Conservation (phyloP, 2,888 invertebrate species). For the Halocaridina rubra region DNA sequence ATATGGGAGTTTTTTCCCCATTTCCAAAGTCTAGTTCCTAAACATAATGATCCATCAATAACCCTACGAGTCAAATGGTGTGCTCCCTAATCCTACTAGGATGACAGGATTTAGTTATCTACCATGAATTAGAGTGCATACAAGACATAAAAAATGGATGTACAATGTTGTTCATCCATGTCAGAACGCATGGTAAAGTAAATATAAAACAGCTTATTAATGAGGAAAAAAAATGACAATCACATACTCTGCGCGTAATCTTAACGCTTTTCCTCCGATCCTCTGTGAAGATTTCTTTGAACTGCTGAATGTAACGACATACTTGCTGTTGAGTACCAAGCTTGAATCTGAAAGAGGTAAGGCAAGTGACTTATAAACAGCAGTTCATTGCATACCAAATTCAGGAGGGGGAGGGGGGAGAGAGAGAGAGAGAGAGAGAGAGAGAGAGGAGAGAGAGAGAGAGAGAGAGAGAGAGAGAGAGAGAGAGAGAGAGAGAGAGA, state of each 20-base stretch:
- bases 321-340: slow-evolving; percentile 66
- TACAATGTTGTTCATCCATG: too few relatives aligned
- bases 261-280: slow-evolving; percentile 70
- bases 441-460: not conserved
- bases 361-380: not conserved
- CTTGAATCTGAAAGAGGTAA: slow-evolving; percentile 66
- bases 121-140: too few relatives aligned
- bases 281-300: slow-evolving; percentile 70
- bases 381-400: not conserved
- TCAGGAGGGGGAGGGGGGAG: not conserved
- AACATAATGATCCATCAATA: too few relatives aligned
- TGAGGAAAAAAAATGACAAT: too few relatives aligned
- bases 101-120: too few relatives aligned
- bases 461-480: not conserved
- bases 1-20: too few relatives aligned
- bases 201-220: too few relatives aligned
- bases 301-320: slow-evolving; percentile 69
- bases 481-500: not conserved
- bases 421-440: not conserved
- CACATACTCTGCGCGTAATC: slow-evolving; percentile 67
- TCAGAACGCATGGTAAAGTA: too few relatives aligned
- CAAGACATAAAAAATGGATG: too few relatives aligned
- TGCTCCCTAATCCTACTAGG: too few relatives aligned
- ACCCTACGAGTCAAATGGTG: too few relatives aligned
- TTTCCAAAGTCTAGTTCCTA: too few relatives aligned